phyloP scores from a whole-genome alignment of 2,113 vertebrate genomes.

The Thermophis baileyi region DNA sequence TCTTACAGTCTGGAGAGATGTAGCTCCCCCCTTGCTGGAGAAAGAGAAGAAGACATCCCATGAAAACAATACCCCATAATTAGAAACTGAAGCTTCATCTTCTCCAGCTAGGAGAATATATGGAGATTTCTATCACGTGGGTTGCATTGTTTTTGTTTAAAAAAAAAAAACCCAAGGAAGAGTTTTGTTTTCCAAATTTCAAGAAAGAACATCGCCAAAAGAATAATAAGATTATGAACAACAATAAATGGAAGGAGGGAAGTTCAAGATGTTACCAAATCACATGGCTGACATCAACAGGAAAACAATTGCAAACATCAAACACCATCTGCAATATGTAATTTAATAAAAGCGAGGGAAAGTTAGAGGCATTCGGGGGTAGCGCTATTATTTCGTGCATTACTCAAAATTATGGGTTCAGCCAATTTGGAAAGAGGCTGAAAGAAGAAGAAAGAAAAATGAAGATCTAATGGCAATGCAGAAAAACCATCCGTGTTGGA shows the following conservation, averaged over 20 bases:
- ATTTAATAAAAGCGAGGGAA: neutral
- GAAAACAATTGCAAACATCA: neutral
- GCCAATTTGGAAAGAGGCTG: neutral
- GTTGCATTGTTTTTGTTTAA: neutral
- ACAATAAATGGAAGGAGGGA: neutral
- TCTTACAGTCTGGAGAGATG: constrained; percentile 5
- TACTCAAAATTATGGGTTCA: neutral
- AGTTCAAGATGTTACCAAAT: neutral
- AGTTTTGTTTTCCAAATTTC: neutral
- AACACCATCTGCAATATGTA: neutral
- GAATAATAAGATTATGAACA: neutral
- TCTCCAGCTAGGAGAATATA: neutral
- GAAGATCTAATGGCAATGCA: neutral
- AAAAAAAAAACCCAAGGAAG: neutral
- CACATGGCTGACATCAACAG: neutral
- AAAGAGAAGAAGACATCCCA: neutral
- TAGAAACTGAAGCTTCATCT: neutral
- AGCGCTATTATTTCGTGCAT: neutral
- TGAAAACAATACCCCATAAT: neutral
- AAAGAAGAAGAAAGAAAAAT: neutral
- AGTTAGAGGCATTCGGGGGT: neutral
- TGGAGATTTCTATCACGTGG: neutral
- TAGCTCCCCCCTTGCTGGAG: neutral
- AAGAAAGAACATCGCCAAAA: neutral
- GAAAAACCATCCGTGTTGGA: neutral